Evolutionary conservation across 2,888 invertebrate species (phyloP).

Genomic region (Eupithecia pulchellata): DNA sequence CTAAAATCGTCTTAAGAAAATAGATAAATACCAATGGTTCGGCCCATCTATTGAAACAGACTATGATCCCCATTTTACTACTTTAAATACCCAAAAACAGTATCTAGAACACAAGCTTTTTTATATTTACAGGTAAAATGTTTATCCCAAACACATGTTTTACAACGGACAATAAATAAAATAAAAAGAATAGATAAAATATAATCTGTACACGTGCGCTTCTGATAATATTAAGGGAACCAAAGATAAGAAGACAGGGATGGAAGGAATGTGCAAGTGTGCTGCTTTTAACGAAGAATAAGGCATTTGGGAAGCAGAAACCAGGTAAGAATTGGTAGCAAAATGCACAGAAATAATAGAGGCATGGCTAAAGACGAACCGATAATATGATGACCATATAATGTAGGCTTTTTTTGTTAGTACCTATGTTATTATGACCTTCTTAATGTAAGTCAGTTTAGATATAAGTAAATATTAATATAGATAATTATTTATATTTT

Average conservation of each 20-base stretch:
- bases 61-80: not conserved
- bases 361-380: not conserved
- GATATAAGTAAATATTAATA: too few relatives aligned
- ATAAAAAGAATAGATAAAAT: constrained; percentile 26
- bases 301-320: too few relatives aligned
- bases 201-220: constrained; percentile 23
- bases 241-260: not conserved
- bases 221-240: constrained; percentile 28
- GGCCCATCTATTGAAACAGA: not conserved
- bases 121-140: constrained; percentile 16
- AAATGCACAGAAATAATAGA: not conserved
- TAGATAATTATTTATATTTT: too few relatives aligned
- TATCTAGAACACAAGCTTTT: not conserved
- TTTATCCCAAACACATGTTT: constrained; percentile 42
- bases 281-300: not conserved
- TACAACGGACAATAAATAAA: constrained; percentile 1
- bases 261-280: not conserved
- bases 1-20: not conserved
- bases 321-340: not conserved
- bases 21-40: not conserved
- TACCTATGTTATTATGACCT: not conserved
- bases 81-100: not conserved
- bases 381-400: not conserved
- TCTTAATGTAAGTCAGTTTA: too few relatives aligned
- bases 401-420: not conserved